Evolutionary conservation across 2,113 vertebrate genomes (phyloP).

Genomic region (Benitochromis conjunctus): DNA sequence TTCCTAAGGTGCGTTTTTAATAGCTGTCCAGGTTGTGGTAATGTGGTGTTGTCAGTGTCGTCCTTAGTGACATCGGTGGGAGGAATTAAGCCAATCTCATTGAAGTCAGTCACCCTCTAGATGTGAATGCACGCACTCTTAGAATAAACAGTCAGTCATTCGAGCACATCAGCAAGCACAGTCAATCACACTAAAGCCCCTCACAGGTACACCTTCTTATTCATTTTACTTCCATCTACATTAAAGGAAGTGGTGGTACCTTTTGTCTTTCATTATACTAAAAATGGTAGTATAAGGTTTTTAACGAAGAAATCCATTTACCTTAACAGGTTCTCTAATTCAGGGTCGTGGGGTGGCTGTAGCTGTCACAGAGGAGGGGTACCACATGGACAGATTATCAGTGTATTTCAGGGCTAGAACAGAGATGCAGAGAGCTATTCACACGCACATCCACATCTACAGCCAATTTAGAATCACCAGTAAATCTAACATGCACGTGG

Average conservation of each 20-base stretch:
- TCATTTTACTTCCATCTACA: slow-evolving; percentile 28
- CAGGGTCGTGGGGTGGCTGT: neutral
- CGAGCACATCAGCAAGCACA: neutral
- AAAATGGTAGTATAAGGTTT: neutral
- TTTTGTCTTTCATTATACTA: neutral
- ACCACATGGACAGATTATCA: neutral
- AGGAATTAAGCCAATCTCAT: neutral
- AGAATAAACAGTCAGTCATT: slow-evolving; percentile 4
- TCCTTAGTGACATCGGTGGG: neutral
- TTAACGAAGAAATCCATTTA: neutral
- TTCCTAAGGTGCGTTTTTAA: slow-evolving; percentile 38
- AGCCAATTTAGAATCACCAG: neutral
- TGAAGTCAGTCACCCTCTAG: neutral
- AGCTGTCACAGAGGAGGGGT: neutral
- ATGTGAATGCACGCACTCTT: neutral
- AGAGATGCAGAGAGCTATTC: neutral
- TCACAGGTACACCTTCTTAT: slow-evolving; percentile 11
- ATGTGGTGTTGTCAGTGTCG: neutral
- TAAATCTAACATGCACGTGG: neutral
- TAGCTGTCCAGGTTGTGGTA: slow-evolving; percentile 25
- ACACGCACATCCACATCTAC: neutral
- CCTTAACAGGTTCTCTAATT: neutral
- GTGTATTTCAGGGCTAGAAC: neutral
- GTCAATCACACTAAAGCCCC: neutral
- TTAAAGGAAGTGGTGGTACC: slow-evolving; percentile 14